Conservation (phyloP, 2,113 vertebrate species). For the Fregetta grallaria region DNA sequence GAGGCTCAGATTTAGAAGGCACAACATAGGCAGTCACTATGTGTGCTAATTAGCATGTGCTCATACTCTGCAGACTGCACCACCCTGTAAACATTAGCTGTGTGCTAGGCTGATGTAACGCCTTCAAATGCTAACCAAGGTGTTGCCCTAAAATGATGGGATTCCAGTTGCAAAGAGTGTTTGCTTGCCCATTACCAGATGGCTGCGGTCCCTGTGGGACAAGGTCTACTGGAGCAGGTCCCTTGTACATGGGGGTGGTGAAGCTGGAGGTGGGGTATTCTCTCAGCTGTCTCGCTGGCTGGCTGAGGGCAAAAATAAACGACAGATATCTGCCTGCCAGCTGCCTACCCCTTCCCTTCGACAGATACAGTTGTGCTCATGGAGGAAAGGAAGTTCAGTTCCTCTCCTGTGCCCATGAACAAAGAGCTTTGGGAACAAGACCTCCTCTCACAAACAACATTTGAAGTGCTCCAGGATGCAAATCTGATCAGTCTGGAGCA, state of each 20-base stretch:
- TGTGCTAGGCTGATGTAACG: background rate
- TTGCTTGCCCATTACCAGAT: background rate
- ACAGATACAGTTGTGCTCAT: background rate
- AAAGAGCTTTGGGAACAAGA: constrained; percentile 20
- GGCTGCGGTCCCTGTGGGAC: background rate
- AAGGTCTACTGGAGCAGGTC: background rate
- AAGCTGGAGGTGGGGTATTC: background rate
- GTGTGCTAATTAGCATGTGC: background rate
- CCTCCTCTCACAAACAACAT: constrained; percentile 26
- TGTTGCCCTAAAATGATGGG: background rate
- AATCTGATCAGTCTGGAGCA: constrained; percentile 27
- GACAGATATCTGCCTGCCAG: background rate
- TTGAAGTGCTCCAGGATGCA: background rate
- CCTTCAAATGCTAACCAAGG: background rate
- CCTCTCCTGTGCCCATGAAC: background rate
- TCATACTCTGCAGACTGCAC: background rate
- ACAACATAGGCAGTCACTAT: rapidly evolving
- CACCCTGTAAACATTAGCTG: background rate
- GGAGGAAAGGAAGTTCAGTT: constrained; percentile 1
- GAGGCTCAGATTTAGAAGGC: background rate
- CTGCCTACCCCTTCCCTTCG: background rate
- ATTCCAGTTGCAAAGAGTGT: background rate
- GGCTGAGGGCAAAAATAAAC: constrained; percentile 21
- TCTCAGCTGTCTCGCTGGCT: background rate
- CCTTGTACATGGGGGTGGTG: background rate